Conservation (phyloP, 2,797 vertebrate species). For the Anas bahamensis region DNA sequence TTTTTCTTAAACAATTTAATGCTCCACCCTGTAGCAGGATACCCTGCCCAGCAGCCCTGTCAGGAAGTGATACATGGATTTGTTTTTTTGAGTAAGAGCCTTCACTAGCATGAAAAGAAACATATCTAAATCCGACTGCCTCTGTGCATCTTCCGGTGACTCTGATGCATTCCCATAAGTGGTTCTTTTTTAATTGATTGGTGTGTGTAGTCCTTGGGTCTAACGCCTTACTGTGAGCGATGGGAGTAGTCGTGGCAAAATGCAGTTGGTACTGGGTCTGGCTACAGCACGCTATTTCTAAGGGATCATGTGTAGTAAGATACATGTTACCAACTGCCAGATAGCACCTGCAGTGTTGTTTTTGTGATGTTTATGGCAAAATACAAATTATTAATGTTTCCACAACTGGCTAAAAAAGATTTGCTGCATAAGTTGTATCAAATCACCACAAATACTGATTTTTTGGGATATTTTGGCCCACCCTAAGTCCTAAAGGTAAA, state of each 20-base stretch:
- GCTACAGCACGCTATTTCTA: not conserved
- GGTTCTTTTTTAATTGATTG: not conserved
- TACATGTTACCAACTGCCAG: not conserved
- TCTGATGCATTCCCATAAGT: not conserved
- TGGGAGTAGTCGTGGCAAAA: not conserved
- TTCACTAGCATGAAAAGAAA: conserved; percentile 71
- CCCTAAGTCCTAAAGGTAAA: not conserved
- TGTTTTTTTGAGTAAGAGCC: conserved; percentile 73
- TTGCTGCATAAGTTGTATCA: not conserved
- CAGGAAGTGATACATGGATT: conserved; percentile 80
- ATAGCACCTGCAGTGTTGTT: not conserved
- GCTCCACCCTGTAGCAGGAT: conserved; percentile 85
- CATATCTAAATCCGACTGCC: conserved; percentile 34
- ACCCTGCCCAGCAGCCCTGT: conserved; percentile 79
- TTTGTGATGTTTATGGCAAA: not conserved
- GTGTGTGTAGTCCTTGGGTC: not conserved
- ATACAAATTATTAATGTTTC: not conserved
- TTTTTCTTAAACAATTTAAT: conserved; percentile 73
- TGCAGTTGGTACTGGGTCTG: not conserved
- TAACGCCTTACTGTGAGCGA: not conserved
- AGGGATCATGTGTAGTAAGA: not conserved
- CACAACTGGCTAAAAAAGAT: not conserved
- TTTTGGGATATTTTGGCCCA: not conserved
- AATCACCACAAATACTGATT: not conserved
- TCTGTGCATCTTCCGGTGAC: conserved; percentile 8